Percentiles rank a stretch among this genome's conserved stretches.
Conservation (phyloP, 2,888 invertebrate species). For the Cataglyphis altisquamis region DNA sequence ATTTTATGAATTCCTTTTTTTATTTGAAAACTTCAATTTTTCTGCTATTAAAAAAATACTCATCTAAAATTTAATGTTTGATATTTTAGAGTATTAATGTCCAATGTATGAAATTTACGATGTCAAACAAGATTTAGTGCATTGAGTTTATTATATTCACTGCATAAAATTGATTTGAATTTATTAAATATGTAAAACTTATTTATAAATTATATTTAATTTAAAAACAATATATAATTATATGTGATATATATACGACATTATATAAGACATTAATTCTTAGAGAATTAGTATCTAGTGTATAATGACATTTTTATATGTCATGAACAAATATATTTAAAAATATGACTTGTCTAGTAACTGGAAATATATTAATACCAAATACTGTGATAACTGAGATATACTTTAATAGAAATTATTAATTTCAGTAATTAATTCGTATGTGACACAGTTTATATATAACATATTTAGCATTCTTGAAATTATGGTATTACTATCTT, state of each 20-base stretch:
- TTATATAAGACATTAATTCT: constrained; percentile 4
- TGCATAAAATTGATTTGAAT: constrained; percentile 21
- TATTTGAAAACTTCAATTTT: not conserved
- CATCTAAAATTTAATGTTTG: constrained; percentile 4
- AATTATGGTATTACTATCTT: not conserved
- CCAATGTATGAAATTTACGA: not conserved
- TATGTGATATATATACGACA: not conserved
- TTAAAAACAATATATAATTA: not conserved
- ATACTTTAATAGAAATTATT: constrained; percentile 43
- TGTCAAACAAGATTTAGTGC: constrained; percentile 9
- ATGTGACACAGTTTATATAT: not conserved
- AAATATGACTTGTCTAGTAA: constrained; percentile 24
- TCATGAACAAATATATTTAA: constrained; percentile 10
- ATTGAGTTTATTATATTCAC: not conserved
- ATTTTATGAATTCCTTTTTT: not conserved
- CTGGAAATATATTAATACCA: constrained; percentile 9
- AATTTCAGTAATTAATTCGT: not conserved
- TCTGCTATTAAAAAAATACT: not conserved
- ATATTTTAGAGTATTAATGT: not conserved
- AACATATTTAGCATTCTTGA: not conserved
- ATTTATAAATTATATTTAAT: constrained; percentile 9
- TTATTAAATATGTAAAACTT: not conserved
- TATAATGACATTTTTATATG: constrained; percentile 16
- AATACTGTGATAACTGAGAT: constrained; percentile 37
- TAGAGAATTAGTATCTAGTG: not conserved